Base-by-base conservation (phyloP, 2,797 vertebrate species). In the Harpagifer antarcticus region DNA sequence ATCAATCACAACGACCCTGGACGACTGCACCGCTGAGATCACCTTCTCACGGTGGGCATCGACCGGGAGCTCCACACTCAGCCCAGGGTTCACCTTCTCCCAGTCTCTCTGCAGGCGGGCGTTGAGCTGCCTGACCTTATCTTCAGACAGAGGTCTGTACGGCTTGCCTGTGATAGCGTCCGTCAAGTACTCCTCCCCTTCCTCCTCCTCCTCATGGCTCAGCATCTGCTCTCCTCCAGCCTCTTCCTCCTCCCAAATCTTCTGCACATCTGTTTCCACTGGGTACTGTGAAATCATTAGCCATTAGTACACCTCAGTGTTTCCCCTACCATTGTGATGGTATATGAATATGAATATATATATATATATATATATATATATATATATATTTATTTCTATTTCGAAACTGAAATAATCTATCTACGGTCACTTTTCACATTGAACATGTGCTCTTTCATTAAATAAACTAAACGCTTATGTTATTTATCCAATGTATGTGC, bases 151-250 rank as follows among this genome's bases (percentile, higher is more conserved):
- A 15, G 95, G 91, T 11, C 89, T 83, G 68, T 96, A 97, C 0
- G 85, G 94, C 68, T 93, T 94, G 15, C 97, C 96, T 0, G 98
- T 99, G 86, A 99, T 97, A 2, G 96, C 95, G 0, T 99, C 96
- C 0, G 82, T 93, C 43, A 89, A 65, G 2, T 94, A 92, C 0
- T 95, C 92, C 66, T 96, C 96, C 64, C 96, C 94, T 65, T 94
- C 94, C 62, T 94, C 90, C 20, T 96, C 95, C 20, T 96, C 95
- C 0, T 86, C 72, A 42, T 84, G 66, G 52, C 74, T 78, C 17
- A 48, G 1, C 0, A 33, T 31, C 44, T 87, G 78, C 65, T 82
- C 83, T 40, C 60, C 84, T 44, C 10, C 84, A 17, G 72, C 65
- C 60, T 94, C 94, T 55, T 94, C 90, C 0, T 95, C 94, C 31